These are phyloP conservation scores for Tholera decimalis DNA, from an alignment of 2,888 invertebrate genomes.

Conservation along the genomic window DNA sequence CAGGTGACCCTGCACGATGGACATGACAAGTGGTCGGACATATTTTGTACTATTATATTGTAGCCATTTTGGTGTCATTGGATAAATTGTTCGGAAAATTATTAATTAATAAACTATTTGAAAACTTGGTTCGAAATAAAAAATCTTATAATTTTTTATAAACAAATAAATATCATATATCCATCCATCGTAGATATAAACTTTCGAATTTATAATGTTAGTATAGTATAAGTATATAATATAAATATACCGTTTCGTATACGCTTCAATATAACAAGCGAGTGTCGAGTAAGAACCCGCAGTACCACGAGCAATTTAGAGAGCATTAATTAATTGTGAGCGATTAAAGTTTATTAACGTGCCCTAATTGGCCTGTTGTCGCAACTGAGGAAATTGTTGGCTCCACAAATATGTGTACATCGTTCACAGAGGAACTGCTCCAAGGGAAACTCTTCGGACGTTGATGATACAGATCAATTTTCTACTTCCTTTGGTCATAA, in stretches of 20 bases:
- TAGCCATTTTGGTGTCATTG: too few species aligned
- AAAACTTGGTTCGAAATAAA: too few species aligned
- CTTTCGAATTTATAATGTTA: too few species aligned
- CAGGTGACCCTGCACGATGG: too few species aligned
- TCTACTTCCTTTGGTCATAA: slow-evolving; percentile 27
- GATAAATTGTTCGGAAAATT: too few species aligned
- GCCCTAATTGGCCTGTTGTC: slow-evolving; percentile 75
- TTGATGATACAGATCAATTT: slow-evolving; percentile 42
- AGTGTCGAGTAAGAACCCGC: slow-evolving; percentile 46
- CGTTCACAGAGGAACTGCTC: slow-evolving; percentile 5
- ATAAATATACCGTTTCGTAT: background rate
- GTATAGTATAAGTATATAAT: too few species aligned
- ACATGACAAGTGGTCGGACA: too few species aligned
- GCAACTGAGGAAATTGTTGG: slow-evolving; percentile 69
- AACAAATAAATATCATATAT: too few species aligned
- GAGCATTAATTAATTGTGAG: slow-evolving; percentile 71
- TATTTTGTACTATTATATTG: too few species aligned
- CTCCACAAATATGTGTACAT: slow-evolving; percentile 65
- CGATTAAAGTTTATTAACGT: slow-evolving; percentile 78
- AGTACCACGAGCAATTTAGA: slow-evolving; percentile 62
- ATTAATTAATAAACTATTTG: too few species aligned
- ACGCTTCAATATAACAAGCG: background rate
- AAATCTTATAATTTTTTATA: too few species aligned
- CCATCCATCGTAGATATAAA: too few species aligned
- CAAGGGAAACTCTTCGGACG: slow-evolving; percentile 34